Evolutionary conservation across 1,140 invertebrate species (phyloP).

Genomic region (Anoplolepis gracilipes): DNA sequence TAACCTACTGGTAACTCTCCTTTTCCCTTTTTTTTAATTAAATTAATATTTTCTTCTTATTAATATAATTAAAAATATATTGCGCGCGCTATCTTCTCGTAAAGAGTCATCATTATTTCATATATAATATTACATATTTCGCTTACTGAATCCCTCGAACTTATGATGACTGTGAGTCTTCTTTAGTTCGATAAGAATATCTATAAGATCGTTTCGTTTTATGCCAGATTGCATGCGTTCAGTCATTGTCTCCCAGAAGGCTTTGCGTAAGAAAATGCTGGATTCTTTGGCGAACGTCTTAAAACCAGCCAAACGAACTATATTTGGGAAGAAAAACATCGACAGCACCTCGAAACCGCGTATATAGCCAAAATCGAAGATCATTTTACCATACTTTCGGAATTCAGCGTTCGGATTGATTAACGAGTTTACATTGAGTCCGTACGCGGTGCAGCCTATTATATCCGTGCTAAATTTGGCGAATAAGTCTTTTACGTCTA

Average conservation of each 20-base stretch:
- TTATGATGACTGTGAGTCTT: not conserved
- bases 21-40: not conserved
- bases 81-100: too few species aligned
- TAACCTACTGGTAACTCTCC: not conserved
- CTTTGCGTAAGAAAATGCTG: conserved; percentile 76
- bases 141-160: conserved; percentile 23
- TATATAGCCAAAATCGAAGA: conserved; percentile 74
- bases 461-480: conserved; percentile 88
- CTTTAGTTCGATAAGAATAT: conserved; percentile 82
- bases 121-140: not conserved
- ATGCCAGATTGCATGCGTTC: conserved; percentile 74
- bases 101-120: not conserved
- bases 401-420: conserved; percentile 83
- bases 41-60: not conserved
- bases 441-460: conserved; percentile 87
- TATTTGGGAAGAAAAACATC: conserved; percentile 81
- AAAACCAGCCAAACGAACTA: conserved; percentile 70
- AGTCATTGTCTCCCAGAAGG: conserved; percentile 80
- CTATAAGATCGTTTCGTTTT: conserved; percentile 83
- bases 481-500: conserved; percentile 84
- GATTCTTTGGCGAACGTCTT: conserved; percentile 74
- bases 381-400: conserved; percentile 70
- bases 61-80: not conserved
- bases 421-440: conserved; percentile 86
- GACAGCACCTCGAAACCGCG: conserved; percentile 76